Evolutionary conservation across 2,113 vertebrate species (phyloP), one percentile per base, ranked within the genome.

Genomic region (Greenwoodochromis staneri): DNA sequence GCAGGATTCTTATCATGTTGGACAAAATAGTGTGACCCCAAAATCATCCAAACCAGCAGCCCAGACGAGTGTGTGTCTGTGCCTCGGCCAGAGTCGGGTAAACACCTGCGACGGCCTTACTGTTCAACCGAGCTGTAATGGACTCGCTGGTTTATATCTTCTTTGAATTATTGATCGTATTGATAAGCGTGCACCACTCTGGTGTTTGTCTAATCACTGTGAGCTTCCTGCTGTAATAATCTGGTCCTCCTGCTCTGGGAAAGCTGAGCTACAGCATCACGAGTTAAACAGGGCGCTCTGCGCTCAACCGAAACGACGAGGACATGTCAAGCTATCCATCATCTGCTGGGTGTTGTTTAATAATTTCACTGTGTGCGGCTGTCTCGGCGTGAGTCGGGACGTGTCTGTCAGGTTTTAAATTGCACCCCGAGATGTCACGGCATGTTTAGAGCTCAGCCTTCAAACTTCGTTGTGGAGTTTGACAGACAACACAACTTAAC

Each of bases 41-140:
- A 40, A 69, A 69, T 69, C 34, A 16, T 9, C 38, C 2, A 4
- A 42, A 16, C 11, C 66, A 71, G 36, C 66, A 24, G 19, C 17
- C 0, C 4, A 36, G 61, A 0, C 3, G 7, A 40, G 36, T 6
- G 27, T 5, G 7, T 3, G 16, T 71, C 2, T 42, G 63, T 27
- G 66, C 5, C 21, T 27, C 9, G 2, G 40, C 38, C 69, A 10
- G 12, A 45, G 42, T 73, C 38, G 13, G 69, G 69, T 16, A 71
- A 71, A 71, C 69, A 17, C 29, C 7, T 17, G 69, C 2, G 36
- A 13, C 7, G 1, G 11, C 29, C 31, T 1, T n/a, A 38, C 19
- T 38, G 61, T 38, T 66, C 19, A 66, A 19, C 57, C 8, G 5
- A 34, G 27, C 29, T 31, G 29, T 1, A 59, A 61, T 31, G 27